A percentile compares a stretch with the other conserved stretches of the same genome.
phyloP scores from a whole-genome alignment of 2,888 invertebrate species.

The Andrena camellia region DNA sequence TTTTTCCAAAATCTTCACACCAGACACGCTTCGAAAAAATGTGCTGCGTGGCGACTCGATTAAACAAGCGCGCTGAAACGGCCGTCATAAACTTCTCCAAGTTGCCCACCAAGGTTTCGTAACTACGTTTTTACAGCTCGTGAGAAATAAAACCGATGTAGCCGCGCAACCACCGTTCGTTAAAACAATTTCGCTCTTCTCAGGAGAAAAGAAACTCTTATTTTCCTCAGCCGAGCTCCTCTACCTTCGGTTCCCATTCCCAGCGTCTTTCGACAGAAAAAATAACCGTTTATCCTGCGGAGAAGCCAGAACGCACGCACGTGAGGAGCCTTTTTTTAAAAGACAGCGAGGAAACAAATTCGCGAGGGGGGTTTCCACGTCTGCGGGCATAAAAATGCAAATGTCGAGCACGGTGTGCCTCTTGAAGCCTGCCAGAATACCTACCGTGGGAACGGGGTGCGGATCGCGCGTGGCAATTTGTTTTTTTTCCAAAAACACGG shows the following conservation, averaged over 20 bases:
- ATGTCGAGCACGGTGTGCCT: background rate
- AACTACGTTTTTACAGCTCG: background rate
- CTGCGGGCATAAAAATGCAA: background rate
- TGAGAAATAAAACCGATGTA: constrained; percentile 9
- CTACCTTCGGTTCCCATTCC: background rate
- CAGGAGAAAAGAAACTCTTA: background rate
- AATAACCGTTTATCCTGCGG: too few species aligned
- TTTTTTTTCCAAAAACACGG: background rate
- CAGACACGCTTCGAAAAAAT: background rate
- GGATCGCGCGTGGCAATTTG: too few species aligned
- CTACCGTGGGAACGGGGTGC: too few species aligned
- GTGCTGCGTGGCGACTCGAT: constrained; percentile 1
- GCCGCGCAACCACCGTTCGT: background rate
- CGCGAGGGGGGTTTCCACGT: background rate
- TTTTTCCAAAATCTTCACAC: background rate
- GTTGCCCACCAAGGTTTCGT: background rate
- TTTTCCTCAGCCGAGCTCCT: too few species aligned
- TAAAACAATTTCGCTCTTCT: background rate
- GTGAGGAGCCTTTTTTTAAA: background rate
- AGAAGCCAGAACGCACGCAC: background rate
- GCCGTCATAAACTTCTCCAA: constrained; percentile 17
- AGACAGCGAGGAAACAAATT: background rate
- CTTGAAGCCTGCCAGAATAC: background rate
- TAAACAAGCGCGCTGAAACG: constrained; percentile 1
- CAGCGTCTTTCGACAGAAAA: background rate